Conservation (phyloP, 2,888 invertebrate species). For the Acleris holmiana region DNA sequence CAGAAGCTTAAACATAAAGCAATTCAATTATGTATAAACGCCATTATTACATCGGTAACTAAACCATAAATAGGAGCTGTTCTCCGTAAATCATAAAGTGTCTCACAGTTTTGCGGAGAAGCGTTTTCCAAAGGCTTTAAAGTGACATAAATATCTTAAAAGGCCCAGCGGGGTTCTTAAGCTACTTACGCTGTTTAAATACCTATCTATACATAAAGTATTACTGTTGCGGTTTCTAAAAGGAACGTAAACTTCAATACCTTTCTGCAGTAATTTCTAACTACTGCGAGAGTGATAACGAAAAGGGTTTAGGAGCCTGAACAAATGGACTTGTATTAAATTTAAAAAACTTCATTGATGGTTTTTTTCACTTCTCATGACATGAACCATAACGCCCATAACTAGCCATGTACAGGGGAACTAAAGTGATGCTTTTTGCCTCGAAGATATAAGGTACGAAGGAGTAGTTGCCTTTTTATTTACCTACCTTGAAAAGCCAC, state of each 20-base stretch:
- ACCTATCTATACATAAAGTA: conserved; percentile 32
- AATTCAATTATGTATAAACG: conserved; percentile 15
- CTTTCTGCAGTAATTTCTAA: conserved; percentile 23
- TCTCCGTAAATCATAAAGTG: conserved; percentile 27
- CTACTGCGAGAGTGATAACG: conserved; percentile 8
- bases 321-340: conserved; percentile 18
- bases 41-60: conserved; percentile 4
- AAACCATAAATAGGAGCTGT: conserved; percentile 4
- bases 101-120: conserved; percentile 38
- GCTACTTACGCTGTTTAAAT: conserved; percentile 42
- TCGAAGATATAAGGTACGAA: too few relatives aligned
- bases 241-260: conserved; percentile 22
- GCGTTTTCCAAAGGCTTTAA: conserved; percentile 40
- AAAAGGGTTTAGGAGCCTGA: conserved; percentile 13
- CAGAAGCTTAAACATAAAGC: background rate
- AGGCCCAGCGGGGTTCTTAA: conserved; percentile 44
- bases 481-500: too few relatives aligned
- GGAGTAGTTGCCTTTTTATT: too few relatives aligned
- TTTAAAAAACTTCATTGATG: background rate
- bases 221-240: conserved; percentile 42
- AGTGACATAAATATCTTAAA: conserved; percentile 53
- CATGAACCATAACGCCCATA: too few relatives aligned
- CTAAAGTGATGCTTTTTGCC: too few relatives aligned
- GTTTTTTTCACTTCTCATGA: too few relatives aligned
- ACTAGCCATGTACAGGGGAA: too few relatives aligned